Conservation (phyloP, 2,797 vertebrate species). For the Periparus ater region DNA sequence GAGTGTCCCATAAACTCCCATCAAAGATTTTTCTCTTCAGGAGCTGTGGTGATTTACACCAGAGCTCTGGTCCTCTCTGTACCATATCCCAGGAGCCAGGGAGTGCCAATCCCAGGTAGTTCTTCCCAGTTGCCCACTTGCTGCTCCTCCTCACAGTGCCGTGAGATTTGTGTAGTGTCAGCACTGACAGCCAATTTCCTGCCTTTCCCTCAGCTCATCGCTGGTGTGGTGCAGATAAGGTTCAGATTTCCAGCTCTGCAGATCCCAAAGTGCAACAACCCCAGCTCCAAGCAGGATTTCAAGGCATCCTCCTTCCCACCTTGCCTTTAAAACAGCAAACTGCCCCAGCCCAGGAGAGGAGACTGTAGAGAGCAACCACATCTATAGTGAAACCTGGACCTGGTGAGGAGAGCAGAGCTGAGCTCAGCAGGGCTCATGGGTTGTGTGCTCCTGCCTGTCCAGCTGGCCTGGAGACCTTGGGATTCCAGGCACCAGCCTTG, state of each 20-base stretch:
- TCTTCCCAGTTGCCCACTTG: neutral
- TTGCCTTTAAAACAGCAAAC: neutral
- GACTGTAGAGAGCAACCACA: neutral
- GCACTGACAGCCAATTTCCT: slow-evolving; percentile 13
- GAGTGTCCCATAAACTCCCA: neutral
- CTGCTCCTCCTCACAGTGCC: neutral
- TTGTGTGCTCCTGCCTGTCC: neutral
- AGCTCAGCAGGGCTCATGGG: neutral
- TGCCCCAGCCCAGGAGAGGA: neutral
- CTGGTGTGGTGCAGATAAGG: neutral
- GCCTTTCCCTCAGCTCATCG: neutral
- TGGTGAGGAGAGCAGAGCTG: neutral
- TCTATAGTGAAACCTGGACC: neutral
- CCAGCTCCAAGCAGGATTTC: neutral
- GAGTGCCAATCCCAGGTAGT: neutral
- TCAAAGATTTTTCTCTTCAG: neutral
- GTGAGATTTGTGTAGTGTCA: neutral
- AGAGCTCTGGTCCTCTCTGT: neutral
- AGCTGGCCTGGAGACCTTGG: neutral
- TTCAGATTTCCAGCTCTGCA: neutral
- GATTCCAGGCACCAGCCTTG: neutral
- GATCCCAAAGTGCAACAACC: neutral
- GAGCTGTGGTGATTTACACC: neutral
- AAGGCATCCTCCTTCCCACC: neutral
- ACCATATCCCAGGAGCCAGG: neutral